Percentiles rank a stretch among this genome's conserved stretches.
These are phyloP conservation scores for Monochamus alternatus DNA, from an alignment of 2,888 invertebrate genomes.

Conservation along the genomic window DNA sequence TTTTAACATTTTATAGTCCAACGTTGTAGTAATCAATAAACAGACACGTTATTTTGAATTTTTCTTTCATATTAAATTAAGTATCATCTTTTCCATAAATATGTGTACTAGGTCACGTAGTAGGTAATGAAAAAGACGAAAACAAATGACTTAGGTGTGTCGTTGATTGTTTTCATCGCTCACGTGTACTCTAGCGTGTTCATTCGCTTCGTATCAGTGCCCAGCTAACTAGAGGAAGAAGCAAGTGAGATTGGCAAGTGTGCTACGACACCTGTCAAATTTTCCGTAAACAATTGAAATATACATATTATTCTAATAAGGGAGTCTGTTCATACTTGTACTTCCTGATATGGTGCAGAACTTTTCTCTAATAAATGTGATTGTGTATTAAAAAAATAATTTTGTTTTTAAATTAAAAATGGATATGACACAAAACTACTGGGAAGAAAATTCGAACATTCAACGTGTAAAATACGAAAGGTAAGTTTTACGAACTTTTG, in stretches of 20 bases:
- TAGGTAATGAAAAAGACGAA: conserved; percentile 44
- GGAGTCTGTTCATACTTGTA: conserved; percentile 12
- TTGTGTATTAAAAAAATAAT: conserved; percentile 20
- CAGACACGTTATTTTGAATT: conserved; percentile 1
- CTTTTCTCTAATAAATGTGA: conserved; percentile 38
- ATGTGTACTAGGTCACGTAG: conserved; percentile 55
- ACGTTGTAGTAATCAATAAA: neutral
- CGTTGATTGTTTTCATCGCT: conserved; percentile 52
- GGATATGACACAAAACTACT: conserved; percentile 72
- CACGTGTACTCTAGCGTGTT: conserved; percentile 67
- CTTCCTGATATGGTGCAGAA: conserved; percentile 23
- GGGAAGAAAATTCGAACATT: conserved; percentile 73
- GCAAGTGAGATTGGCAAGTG: conserved; percentile 44
- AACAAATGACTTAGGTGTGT: conserved; percentile 46
- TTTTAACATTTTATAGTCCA: neutral
- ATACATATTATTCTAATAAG: conserved; percentile 34
- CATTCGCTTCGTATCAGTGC: conserved; percentile 57
- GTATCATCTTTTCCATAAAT: neutral
- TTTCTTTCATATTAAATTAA: neutral
- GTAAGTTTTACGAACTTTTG: conserved; percentile 63
- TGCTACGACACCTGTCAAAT: conserved; percentile 57
- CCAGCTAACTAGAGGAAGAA: conserved; percentile 52
- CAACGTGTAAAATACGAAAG: conserved; percentile 74
- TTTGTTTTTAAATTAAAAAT: conserved; percentile 54
- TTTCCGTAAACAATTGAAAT: conserved; percentile 52